Conservation (phyloP, 2,888 invertebrate species). For the Mesorhabditis sp. region DNA sequence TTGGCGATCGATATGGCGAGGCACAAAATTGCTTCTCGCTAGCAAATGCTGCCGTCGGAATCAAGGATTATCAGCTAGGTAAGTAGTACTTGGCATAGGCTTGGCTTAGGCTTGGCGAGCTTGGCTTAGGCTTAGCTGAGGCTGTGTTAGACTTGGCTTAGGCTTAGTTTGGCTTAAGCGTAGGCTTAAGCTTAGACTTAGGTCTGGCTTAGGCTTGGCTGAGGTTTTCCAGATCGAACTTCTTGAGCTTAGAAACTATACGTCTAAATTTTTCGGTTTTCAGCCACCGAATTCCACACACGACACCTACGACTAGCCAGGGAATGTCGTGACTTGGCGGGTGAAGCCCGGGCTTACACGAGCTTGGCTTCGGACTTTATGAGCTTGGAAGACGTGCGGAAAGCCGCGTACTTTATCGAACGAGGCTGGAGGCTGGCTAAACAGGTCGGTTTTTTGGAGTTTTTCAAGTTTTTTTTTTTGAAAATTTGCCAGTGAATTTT, state of each 20-base stretch:
- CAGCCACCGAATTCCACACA: slow-evolving; percentile 5
- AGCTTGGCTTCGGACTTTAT: not conserved
- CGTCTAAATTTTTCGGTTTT: not conserved
- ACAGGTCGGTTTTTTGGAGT: not conserved
- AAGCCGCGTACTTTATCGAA: not conserved
- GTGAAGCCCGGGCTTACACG: not conserved
- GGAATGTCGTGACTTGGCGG: not conserved
- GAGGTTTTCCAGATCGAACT: no score
- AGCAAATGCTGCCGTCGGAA: slow-evolving; percentile 89
- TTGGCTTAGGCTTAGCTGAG: no score
- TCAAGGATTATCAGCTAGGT: slow-evolving; percentile 75
- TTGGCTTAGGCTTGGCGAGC: no score
- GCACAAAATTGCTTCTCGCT: slow-evolving; percentile 95
- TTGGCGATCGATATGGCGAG: slow-evolving; percentile 87
- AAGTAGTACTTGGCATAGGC: not conserved
- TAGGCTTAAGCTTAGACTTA: no score
- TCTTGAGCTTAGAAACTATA: no score
- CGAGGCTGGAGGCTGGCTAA: not conserved
- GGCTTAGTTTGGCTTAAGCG: no score
- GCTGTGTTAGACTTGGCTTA: no score
- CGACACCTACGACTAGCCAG: not conserved
- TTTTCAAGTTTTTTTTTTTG: not conserved
- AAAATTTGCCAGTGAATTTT: no score
- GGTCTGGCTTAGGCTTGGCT: no score
- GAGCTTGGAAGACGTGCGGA: not conserved